Base-by-base conservation (phyloP, 2,888 invertebrate genomes). In the Dione juno region DNA sequence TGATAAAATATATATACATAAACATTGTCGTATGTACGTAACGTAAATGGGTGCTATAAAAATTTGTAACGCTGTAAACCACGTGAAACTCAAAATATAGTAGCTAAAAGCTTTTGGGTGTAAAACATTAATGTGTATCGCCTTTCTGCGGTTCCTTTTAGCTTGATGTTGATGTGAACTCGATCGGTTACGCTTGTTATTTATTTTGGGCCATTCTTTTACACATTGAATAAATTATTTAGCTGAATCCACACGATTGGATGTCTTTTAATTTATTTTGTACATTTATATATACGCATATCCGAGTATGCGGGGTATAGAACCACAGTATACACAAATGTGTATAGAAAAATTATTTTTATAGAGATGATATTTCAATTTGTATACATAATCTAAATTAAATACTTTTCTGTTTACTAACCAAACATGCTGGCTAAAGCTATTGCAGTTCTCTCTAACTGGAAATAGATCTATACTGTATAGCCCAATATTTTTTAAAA, bases 91-190 rank as follows among this genome's bases (percentile, higher is more conserved):
- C 77, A 78, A 87, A 81, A 85, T 88, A 87, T 88, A 86, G 81
- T 82, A 82, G 82, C 78, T 89, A 85, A 90, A 88, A 90, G 90
- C 90, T 88, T 89, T 89, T 84, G 82, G 86, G 78, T 88, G 88
- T 89, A 88, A 88, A 88, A 86, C 83, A 82, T 83, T 86, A 86
- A 87, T 85, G 86, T 84, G 78, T 83, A 80, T 81, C 83, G 81
- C 80, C 81, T 84, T 81, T 83, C 82, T 82, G 84, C 77, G 81
- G 80, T 80, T 76, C 79, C 81, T 82, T 81, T 82, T 77, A 79
- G 77, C 81, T 78, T 79, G 82, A 82, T 77, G 82, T 19, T 69
- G 65, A 45, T 70, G 80, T 40, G 79, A 80, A 79, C 77, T 69
- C 79, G 78, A 82, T 80, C 80, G 77, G 77, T 78, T 75, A 75